These are phyloP conservation scores for Dryoscopus gambensis DNA, from an alignment of 2,113 vertebrate genomes.

Conservation along the genomic window DNA sequence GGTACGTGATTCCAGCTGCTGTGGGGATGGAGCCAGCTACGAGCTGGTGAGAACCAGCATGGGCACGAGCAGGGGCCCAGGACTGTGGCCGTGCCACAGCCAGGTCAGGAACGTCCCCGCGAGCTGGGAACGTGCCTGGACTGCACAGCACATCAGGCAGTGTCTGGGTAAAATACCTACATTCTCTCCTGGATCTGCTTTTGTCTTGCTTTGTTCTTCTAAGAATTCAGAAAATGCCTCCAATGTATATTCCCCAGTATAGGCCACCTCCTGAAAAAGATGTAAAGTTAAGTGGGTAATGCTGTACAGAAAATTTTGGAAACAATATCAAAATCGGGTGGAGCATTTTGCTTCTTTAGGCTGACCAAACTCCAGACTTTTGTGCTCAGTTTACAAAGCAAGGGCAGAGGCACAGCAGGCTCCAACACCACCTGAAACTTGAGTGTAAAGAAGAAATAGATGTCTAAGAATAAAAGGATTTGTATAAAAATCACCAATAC, in stretches of 20 bases:
- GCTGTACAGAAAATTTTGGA: background rate
- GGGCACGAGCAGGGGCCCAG: background rate
- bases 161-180: background rate
- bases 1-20: background rate
- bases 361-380: background rate
- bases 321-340: background rate
- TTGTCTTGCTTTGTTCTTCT: slow-evolving; percentile 52
- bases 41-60: background rate
- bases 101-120: fast-evolving
- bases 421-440: background rate
- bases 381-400: background rate
- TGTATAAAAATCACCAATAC: background rate
- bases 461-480: background rate
- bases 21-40: background rate
- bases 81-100: fast-evolving
- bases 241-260: slow-evolving; percentile 56
- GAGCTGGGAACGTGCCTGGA: background rate
- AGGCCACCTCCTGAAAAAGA: slow-evolving; percentile 59
- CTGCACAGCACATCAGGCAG: background rate
- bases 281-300: background rate
- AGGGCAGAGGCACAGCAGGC: background rate
- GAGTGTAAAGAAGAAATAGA: background rate
- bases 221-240: slow-evolving; percentile 70
- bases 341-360: background rate
- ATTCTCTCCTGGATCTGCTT: slow-evolving; percentile 26